Conservation (phyloP, 2,113 vertebrate genomes). For the Verasper variegatus region DNA sequence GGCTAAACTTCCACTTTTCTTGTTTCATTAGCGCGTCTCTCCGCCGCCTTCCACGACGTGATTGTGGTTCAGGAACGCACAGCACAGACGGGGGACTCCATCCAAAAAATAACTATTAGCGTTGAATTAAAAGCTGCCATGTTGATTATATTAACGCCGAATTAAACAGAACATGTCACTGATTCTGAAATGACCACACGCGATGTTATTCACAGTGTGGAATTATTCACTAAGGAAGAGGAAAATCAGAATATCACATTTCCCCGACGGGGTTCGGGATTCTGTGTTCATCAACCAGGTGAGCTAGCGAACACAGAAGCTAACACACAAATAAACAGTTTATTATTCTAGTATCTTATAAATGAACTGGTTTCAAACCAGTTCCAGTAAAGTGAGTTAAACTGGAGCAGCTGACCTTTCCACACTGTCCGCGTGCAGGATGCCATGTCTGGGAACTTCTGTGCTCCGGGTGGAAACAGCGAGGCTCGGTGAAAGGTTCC, state of each 20-base stretch:
- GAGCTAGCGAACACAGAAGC: neutral
- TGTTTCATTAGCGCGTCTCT: neutral
- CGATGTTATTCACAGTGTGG: rapidly evolving
- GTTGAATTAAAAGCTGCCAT: rapidly evolving
- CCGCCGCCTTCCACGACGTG: neutral
- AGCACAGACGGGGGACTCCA: too few relatives aligned
- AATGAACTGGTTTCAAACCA: neutral
- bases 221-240: rapidly evolving
- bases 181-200: rapidly evolving
- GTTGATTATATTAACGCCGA: neutral
- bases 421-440: constrained; percentile 57
- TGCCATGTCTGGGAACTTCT: constrained; percentile 73
- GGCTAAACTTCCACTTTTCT: neutral
- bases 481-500: constrained; percentile 2
- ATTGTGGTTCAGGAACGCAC: neutral
- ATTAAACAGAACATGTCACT: rapidly evolving
- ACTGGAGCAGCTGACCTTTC: constrained; percentile 79
- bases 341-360: neutral
- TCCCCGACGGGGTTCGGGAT: neutral
- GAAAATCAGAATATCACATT: neutral
- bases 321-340: neutral
- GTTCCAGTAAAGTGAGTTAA: neutral
- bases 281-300: too few relatives aligned
- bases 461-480: constrained; percentile 57
- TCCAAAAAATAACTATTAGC: rapidly evolving